These are phyloP conservation scores for Zosterops lateralis DNA, from an alignment of 2,113 vertebrate genomes.

Conservation along the genomic window DNA sequence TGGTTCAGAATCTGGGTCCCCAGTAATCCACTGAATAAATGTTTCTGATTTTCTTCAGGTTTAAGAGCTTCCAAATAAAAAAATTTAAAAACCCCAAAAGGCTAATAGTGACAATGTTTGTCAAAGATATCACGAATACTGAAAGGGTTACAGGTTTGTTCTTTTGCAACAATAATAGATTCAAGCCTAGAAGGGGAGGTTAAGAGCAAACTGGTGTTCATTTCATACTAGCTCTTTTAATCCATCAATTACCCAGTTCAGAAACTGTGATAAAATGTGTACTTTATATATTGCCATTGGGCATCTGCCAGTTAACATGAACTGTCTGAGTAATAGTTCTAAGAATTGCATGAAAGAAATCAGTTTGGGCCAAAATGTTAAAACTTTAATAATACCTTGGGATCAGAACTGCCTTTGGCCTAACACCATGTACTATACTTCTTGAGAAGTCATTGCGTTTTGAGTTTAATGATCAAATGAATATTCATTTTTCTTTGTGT, in stretches of 20 bases:
- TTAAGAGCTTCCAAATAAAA: background rate
- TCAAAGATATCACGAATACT: background rate
- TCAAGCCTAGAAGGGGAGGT: background rate
- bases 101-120: background rate
- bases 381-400: conserved; percentile 30
- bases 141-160: background rate
- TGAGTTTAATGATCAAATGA: background rate
- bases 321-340: conserved; percentile 30
- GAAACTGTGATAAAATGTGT: conserved; percentile 13
- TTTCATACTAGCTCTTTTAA: background rate
- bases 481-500: background rate
- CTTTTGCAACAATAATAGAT: background rate
- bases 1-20: background rate
- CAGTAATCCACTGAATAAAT: background rate
- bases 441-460: background rate
- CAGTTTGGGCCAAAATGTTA: background rate
- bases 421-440: background rate
- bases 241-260: conserved; percentile 23
- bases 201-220: background rate
- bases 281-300: conserved; percentile 27
- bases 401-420: conserved; percentile 3
- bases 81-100: background rate
- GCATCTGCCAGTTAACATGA: conserved; percentile 10
- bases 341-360: background rate
- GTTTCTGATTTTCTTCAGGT: background rate